phyloP scores from a whole-genome alignment of 2,113 vertebrate genomes.

The Furnarius figulus region DNA sequence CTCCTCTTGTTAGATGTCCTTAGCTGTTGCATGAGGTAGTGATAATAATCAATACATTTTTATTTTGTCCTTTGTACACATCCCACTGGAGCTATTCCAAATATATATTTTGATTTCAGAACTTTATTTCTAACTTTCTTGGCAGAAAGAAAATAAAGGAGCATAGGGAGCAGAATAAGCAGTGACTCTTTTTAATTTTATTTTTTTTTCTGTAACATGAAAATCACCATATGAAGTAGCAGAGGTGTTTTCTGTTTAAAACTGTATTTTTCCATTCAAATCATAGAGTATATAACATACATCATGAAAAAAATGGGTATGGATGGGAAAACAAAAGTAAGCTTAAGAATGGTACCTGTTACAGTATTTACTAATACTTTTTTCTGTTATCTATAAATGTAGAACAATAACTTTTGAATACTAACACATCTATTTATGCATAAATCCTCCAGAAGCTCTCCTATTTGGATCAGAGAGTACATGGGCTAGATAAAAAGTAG shows the following conservation, averaged over 20 bases:
- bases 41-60: background rate
- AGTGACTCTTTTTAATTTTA: background rate
- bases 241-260: background rate
- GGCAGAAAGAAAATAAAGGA: background rate
- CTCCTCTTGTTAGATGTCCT: background rate
- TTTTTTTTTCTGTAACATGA: background rate
- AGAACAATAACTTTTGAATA: background rate
- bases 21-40: background rate
- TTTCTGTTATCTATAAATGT: background rate
- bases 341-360: background rate
- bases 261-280: background rate
- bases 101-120: background rate
- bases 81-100: background rate
- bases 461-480: slow-evolving; percentile 19
- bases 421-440: background rate
- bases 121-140: background rate
- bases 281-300: background rate
- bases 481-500: slow-evolving; percentile 48
- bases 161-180: background rate
- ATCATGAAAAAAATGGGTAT: background rate
- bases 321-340: background rate
- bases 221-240: background rate
- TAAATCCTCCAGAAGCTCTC: slow-evolving; percentile 62
- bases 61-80: background rate
- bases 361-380: background rate